A percentile compares a stretch with the other conserved stretches of the same genome.
phyloP scores from a whole-genome alignment of 2,797 vertebrate genomes.

The Rhinophrynus dorsalis region DNA sequence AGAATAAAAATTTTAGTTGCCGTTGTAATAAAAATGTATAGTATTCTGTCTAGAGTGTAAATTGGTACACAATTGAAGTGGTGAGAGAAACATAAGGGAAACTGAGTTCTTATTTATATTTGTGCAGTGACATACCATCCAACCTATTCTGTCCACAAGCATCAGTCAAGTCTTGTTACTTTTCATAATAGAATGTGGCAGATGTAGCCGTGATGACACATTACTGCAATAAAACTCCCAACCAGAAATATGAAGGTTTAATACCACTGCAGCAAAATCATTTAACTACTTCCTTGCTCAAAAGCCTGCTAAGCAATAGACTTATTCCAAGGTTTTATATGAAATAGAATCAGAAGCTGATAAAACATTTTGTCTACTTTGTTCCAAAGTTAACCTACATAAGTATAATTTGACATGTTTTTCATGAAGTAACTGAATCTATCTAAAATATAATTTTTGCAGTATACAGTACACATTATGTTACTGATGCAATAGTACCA shows the following conservation, averaged over 20 bases:
- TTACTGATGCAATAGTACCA: no score
- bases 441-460: no score
- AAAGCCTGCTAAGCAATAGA: no score
- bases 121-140: constrained; percentile 16
- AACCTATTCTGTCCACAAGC: constrained; percentile 22
- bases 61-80: constrained; percentile 5
- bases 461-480: no score
- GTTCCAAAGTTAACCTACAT: no score
- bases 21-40: constrained; percentile 28
- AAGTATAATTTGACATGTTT: no score
- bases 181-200: constrained; percentile 35
- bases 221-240: constrained; percentile 32
- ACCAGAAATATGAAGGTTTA: constrained; percentile 24
- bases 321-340: no score
- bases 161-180: constrained; percentile 29
- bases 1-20: constrained; percentile 14
- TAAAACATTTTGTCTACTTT: no score
- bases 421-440: no score
- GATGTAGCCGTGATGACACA: constrained; percentile 20
- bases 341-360: no score
- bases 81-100: constrained; percentile 1
- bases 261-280: neutral
- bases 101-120: constrained; percentile 27
- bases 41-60: constrained; percentile 6
- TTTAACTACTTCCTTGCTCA: neutral